A percentile compares a stretch with the other conserved stretches of the same genome.
phyloP scores from a whole-genome alignment of 2,888 invertebrate genomes.

The Escarpia spicata region DNA sequence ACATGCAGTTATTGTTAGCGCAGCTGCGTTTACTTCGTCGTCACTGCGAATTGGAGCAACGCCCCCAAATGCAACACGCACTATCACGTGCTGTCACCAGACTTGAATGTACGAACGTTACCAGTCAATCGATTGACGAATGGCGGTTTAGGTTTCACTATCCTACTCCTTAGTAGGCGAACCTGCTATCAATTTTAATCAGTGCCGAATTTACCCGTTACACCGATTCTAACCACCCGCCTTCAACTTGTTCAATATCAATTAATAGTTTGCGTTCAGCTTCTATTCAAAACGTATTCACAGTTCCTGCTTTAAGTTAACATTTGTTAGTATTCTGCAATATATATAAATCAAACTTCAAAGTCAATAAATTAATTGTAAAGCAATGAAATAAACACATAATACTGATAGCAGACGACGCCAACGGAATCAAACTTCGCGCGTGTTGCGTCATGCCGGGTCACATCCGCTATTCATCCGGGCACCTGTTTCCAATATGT shows the following conservation, averaged over 20 bases:
- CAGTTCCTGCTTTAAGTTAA: neutral
- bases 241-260: neutral
- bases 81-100: neutral
- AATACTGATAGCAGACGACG: neutral
- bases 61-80: neutral
- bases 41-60: neutral
- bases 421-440: neutral
- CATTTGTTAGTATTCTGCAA: neutral
- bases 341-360: neutral
- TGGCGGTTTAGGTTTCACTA: neutral
- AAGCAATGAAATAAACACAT: neutral
- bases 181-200: too few species aligned
- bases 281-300: neutral
- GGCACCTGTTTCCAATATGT: constrained; percentile 16
- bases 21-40: neutral
- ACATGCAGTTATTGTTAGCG: too few species aligned
- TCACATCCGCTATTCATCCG: neutral
- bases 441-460: constrained; percentile 3
- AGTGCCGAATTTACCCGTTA: constrained; percentile 16
- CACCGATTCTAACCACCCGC: neutral
- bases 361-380: neutral
- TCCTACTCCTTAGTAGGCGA: neutral
- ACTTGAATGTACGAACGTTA: neutral
- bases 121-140: neutral
- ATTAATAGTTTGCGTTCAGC: neutral